Base-by-base conservation (phyloP, 2,888 invertebrate species). In the Agrochola lychnidis region DNA sequence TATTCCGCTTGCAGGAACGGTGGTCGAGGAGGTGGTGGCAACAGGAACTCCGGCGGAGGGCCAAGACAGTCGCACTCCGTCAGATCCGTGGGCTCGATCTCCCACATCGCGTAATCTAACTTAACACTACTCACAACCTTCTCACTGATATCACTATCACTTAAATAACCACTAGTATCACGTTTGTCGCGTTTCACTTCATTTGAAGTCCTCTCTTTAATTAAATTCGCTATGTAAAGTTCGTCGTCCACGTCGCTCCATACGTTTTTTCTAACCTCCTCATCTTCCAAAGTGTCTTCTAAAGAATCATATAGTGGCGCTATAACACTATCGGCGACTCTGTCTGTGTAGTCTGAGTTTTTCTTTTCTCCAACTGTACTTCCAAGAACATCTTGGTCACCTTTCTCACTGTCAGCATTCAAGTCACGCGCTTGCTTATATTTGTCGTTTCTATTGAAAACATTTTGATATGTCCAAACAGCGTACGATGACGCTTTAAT, bases 41-140 rank as follows among this genome's bases (percentile, higher is more conserved):
- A 94, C 92, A 98, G 95, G 94, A 98, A 98, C 96, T 98, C 97
- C 83, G 98, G 98, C 89, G 98, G 98, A 89, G 97, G 98, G 90
- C 98, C 98, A 89, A 98, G 97, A 96, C 98, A 98, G 95, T 98
- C 98, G 95, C 98, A 98, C 96, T 98, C 98, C 94, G 97, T 97
- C 96, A 97, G 96, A 94, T 97, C 97, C 94, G 97, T 97, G 96
- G 97, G 97, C 92, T 97, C 97, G 95, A 98, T 97, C 95, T 98
- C 98, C 98, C 98, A 98, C 98, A 98, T 98, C 88, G 94, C 96
- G 97, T 97, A 97, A 93, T 95, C 95, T 96, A 96, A 94, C 96
- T 95, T 96, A 95, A 95, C 96, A 96, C 96, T 96, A 96, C 92
- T 96, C 96, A 96, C 96, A 96, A 96, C 96, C 96, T 92, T 91